phyloP scores from a whole-genome alignment of 2,113 vertebrate genomes.

The Hypanus sabinus region DNA sequence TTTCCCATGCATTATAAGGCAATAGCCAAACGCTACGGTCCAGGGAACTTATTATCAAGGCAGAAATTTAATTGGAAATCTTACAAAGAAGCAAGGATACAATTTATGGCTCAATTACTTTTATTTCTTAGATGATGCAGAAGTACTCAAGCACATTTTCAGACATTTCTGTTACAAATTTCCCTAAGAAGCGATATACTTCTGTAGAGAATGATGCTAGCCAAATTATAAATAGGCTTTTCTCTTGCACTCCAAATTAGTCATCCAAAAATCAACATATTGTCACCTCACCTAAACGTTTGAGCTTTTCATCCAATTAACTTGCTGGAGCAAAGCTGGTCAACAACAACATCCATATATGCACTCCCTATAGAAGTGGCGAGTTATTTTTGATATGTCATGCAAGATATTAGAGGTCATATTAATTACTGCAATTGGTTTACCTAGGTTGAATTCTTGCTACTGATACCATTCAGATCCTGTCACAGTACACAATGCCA shows the following conservation, averaged over 20 bases:
- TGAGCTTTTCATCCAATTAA: conserved; percentile 9
- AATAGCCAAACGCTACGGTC: background rate
- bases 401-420: background rate
- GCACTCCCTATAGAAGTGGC: background rate
- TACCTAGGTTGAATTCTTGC: background rate
- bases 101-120: too few species aligned
- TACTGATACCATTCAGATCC: too few species aligned
- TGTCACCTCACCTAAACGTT: background rate
- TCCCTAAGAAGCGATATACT: background rate
- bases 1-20: background rate
- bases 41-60: background rate
- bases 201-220: background rate
- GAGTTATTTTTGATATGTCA: background rate
- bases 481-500: background rate
- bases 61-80: background rate
- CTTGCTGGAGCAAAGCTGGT: background rate
- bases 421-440: background rate
- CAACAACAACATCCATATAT: background rate
- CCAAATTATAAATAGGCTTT: background rate
- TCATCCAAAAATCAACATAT: conserved; percentile 3
- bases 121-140: background rate
- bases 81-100: background rate
- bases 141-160: background rate
- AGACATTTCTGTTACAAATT: background rate
- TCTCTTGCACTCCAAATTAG: background rate